phyloP scores from a whole-genome alignment of 2,888 invertebrate genomes.

The Linyphia triangularis region DNA sequence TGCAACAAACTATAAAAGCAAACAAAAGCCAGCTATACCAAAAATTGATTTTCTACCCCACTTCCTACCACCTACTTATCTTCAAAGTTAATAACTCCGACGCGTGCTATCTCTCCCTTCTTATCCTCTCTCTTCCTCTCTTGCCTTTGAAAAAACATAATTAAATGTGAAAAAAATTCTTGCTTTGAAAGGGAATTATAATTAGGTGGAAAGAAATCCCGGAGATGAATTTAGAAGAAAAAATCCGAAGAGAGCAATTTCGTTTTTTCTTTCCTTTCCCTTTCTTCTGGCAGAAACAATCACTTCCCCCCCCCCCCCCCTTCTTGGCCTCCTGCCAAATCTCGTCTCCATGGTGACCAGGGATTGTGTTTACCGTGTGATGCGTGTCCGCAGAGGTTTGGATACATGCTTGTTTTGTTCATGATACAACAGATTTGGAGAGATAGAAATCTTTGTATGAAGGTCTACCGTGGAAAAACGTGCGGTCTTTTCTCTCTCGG shows the following conservation, averaged over 20 bases:
- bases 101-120: background rate
- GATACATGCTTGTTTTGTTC: conserved; percentile 15
- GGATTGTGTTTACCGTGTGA: conserved; percentile 60
- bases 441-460: background rate
- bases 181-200: conserved; percentile 31
- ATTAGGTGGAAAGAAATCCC: conserved; percentile 33
- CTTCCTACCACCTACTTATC: background rate
- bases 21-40: background rate
- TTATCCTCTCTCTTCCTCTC: background rate
- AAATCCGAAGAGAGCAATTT: background rate
- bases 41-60: background rate
- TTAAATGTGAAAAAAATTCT: background rate
- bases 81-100: background rate
- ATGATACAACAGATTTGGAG: background rate
- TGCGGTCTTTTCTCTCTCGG: background rate
- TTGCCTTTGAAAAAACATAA: background rate
- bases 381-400: conserved; percentile 50
- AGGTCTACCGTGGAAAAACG: background rate
- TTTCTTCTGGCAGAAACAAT: background rate
- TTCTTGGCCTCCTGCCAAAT: conserved; percentile 68
- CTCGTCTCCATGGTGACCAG: conserved; percentile 43
- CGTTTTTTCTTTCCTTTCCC: conserved; percentile 23
- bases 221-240: conserved; percentile 1
- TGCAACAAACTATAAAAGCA: too few species aligned
- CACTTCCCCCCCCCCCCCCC: conserved; percentile 20